Conservation (phyloP, 2,113 vertebrate species). For the Vidua chalybeata region DNA sequence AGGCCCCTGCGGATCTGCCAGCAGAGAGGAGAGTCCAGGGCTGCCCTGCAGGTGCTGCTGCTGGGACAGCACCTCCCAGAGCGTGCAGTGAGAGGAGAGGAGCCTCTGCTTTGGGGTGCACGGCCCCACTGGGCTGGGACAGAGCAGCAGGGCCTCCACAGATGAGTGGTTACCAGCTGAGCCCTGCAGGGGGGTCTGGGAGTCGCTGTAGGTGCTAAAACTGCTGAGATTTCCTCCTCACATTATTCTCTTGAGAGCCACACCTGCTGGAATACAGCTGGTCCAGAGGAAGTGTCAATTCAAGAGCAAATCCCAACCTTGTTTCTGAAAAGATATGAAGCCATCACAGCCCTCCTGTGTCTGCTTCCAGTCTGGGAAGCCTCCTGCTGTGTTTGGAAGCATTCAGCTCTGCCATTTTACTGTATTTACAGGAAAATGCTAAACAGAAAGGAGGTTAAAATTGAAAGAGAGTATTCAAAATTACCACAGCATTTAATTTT, state of each 20-base stretch:
- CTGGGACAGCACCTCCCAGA: not conserved
- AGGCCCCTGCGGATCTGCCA: not conserved
- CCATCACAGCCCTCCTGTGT: not conserved
- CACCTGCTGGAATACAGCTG: not conserved
- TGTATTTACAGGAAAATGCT: not conserved
- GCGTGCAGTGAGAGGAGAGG: fast-evolving
- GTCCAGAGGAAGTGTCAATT: not conserved
- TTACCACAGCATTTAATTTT: not conserved
- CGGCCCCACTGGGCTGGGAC: not conserved
- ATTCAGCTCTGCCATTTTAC: not conserved
- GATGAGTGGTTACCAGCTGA: not conserved
- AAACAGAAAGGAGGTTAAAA: not conserved
- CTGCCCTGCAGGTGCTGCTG: not conserved
- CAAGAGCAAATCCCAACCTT: not conserved
- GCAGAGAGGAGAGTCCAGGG: not conserved
- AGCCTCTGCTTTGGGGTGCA: not conserved
- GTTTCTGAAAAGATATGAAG: not conserved
- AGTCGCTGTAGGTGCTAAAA: not conserved
- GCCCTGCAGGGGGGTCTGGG: not conserved
- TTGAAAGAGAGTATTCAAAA: not conserved
- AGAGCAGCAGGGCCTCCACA: not conserved
- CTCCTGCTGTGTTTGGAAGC: not conserved
- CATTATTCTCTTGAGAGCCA: not conserved
- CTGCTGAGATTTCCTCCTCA: not conserved
- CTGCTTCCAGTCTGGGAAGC: not conserved